These are phyloP conservation scores for Lobophora halterata DNA, from an alignment of 2,888 invertebrate species.

Conservation along the genomic window DNA sequence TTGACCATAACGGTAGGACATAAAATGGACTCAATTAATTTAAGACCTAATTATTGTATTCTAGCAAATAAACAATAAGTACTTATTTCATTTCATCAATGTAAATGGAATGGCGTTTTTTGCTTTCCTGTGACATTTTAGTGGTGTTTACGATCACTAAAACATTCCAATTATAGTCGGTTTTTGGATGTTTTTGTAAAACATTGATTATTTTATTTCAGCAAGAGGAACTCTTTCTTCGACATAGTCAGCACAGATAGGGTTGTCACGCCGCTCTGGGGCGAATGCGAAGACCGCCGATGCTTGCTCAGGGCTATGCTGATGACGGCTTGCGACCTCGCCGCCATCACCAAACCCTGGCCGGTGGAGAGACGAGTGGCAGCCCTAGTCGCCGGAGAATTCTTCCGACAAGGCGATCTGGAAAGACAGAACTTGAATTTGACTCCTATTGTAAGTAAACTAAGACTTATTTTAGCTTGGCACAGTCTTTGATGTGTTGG, in stretches of 20 bases:
- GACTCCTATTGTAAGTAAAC: slow-evolving; percentile 89
- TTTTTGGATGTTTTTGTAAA: no score
- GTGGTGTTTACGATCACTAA: no score
- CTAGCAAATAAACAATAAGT: no score
- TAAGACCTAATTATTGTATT: not conserved
- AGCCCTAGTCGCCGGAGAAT: slow-evolving; percentile 94
- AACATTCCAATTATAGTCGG: no score
- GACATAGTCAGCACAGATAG: slow-evolving; percentile 80
- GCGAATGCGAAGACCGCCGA: slow-evolving; percentile 88
- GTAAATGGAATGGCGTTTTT: no score
- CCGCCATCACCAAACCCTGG: slow-evolving; percentile 97
- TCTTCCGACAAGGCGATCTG: slow-evolving; percentile 96
- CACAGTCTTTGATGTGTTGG: no score
- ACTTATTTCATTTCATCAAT: no score
- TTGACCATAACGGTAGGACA: no score
- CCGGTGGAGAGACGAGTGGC: slow-evolving; percentile 95
- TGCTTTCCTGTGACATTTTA: no score
- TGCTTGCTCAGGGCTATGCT: slow-evolving; percentile 93
- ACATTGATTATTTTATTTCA: slow-evolving; percentile 49
- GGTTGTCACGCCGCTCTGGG: slow-evolving; percentile 73
- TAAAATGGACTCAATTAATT: no score
- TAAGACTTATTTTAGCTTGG: not conserved
- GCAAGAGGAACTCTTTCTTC: slow-evolving; percentile 94
- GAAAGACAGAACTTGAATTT: slow-evolving; percentile 94
- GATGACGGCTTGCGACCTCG: slow-evolving; percentile 97